A percentile compares a stretch with the other conserved stretches of the same genome.
Evolutionary conservation across 2,797 vertebrate genomes (phyloP).

Genomic region (Eospalax fontanierii): DNA sequence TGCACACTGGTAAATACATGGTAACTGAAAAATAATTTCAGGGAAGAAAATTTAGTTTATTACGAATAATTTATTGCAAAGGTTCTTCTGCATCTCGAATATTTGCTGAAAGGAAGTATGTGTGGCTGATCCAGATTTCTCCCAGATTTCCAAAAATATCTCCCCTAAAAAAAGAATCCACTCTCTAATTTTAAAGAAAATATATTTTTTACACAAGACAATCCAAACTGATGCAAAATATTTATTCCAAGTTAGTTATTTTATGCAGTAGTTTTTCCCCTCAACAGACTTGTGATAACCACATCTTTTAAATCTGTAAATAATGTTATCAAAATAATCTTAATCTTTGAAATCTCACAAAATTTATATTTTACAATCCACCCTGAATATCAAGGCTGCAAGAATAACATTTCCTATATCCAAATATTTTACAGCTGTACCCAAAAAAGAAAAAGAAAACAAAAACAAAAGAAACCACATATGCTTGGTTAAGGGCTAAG

Average conservation of each 20-base stretch:
- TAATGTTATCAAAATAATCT: conserved; percentile 96
- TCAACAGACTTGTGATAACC: conserved; percentile 93
- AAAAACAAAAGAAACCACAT: conserved; percentile 85
- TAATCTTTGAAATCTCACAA: conserved; percentile 94
- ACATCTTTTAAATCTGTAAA: conserved; percentile 94
- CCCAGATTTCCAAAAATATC: conserved; percentile 31
- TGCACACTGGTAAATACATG: background rate
- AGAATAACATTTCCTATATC: conserved; percentile 92
- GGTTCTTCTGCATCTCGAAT: conserved; percentile 63
- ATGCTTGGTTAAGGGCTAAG: conserved; percentile 92
- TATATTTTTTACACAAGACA: conserved; percentile 89
- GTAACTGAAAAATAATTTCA: conserved; percentile 38
- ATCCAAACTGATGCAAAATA: conserved; percentile 95
- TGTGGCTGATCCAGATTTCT: conserved; percentile 35
- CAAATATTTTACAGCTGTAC: conserved; percentile 94
- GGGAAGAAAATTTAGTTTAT: conserved; percentile 67
- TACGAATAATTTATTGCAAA: conserved; percentile 77
- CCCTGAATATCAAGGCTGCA: conserved; percentile 95
- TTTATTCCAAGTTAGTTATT: conserved; percentile 95
- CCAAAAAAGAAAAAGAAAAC: conserved; percentile 83
- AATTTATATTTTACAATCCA: conserved; percentile 95
- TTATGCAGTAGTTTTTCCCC: conserved; percentile 93
- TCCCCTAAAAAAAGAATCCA: conserved; percentile 56
- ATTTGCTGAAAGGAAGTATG: conserved; percentile 60
- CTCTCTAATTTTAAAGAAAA: conserved; percentile 84